Evolutionary conservation across 2,113 vertebrate genomes (phyloP).

Genomic region (Megaceryle torquata): DNA sequence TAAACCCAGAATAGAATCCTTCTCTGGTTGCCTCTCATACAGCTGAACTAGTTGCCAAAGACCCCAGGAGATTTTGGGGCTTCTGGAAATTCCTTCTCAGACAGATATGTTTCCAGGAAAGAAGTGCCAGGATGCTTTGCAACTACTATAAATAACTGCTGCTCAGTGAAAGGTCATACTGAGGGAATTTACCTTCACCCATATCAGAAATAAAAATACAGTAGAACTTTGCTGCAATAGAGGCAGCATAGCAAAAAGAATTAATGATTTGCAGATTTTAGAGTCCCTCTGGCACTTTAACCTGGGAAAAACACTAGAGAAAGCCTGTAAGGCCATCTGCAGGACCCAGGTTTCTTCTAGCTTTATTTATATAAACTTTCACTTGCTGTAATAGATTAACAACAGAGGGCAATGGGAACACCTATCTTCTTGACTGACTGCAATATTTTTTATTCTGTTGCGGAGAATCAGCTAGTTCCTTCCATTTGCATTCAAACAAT

Average conservation of each 20-base stretch:
- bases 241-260: background rate
- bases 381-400: background rate
- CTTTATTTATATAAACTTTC: background rate
- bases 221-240: background rate
- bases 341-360: background rate
- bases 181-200: background rate
- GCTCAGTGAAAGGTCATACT: background rate
- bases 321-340: background rate
- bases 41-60: background rate
- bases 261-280: background rate
- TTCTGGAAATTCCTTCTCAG: background rate
- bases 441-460: background rate
- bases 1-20: background rate
- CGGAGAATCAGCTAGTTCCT: background rate
- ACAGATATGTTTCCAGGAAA: background rate
- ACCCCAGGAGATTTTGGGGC: background rate
- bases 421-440: background rate
- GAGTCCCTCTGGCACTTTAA: background rate
- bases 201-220: background rate
- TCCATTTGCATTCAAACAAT: background rate
- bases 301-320: background rate
- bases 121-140: background rate
- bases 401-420: background rate
- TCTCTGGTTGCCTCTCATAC: background rate
- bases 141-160: constrained; percentile 16